Evolutionary conservation across 1,140 invertebrate species (phyloP), one percentile per base, ranked within the genome.

Genomic region (Diabrotica undecimpunctata): DNA sequence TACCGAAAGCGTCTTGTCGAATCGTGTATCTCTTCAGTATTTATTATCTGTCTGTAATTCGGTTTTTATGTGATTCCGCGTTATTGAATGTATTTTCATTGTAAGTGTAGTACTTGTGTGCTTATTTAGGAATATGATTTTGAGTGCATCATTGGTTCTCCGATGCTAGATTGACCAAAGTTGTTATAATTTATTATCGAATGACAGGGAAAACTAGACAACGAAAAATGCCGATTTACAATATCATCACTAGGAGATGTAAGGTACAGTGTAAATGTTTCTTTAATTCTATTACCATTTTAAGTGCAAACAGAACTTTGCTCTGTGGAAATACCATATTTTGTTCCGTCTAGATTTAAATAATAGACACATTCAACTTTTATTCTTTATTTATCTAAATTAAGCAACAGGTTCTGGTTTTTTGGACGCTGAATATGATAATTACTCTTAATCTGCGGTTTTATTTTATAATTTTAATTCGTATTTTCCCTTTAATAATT

Each of bases 191-290:
- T 35, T 13, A 13, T 25, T 54, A 10, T 62, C 11, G 61, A 53
- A 62, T 62, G 61, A 62, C 61, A n/a, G 54, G 46, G 51, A 62
- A 62, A 62, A 62, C 51, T 46, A 62, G 61, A 38, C 61, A 62
- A 25, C 51, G 51, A 62, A 62, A 62, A 62, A 62, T 62, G 61
- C 61, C 61, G 10, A 52, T 62, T 13, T 62, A 62, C 61, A 62
- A 55, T 54, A 62, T 62, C 61, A 62, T 62, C 61, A 62, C 61
- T 54, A 62, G 61, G 61, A 62, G 61, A 54, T 62, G 61, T 62
- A 62, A 62, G 61, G 61, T 62, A 62, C 61, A 37, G 53, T 38
- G 51, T 41, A 8, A 39, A 14, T 57, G 8, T 37, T 36, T 36
- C 7, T 8, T 57, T 10, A 7, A 10, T 57, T 57, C 35, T 57